Evolutionary conservation across 1,140 invertebrate genomes (phyloP), one percentile per base, ranked within the genome.

Genomic region (Drosophila chauvacae): DNA sequence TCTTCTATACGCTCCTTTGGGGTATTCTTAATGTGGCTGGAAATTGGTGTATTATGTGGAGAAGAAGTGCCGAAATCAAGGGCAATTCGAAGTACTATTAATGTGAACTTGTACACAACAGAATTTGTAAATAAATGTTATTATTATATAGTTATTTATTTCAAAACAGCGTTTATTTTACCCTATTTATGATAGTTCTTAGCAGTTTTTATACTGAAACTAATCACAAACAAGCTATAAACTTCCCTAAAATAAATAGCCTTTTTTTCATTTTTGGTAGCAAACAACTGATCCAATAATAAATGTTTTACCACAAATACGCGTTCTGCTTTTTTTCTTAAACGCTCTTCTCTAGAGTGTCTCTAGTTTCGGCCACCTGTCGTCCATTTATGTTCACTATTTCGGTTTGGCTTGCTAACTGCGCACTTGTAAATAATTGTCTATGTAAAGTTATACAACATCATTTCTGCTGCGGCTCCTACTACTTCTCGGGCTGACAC

Each of bases 391-490:
- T 35, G 6, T 37, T 7, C 42, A n/a, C 30, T 35, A 71, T 50
- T 72, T 51, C 23, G 42, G 33, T 55, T 65, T 63, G 71, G 59
- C 56, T 56, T 42, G 10, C 70, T 44, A 73, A 73, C 72, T 82
- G 84, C 63, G 84, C 84, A 83, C 84, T 90, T 88, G 69, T 78
- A 90, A 84, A 88, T 88, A 88, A 88, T 88, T 90, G 74, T 88
- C 81, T 81, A 90, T 90, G 85, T 85, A 85, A 84, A 88, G 74
- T 85, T 81, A 90, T 69, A 84, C 79, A 82, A 79, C 80, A 76
- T 71, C 30, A 42, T 41, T 42, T 56, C 50, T 44, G 53, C 50
- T 28, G 16, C 63, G 44, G 28, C 42, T 59, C 57, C 55, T 50
- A 20, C 35, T 37, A 42, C 39, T 58, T 59, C 57, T 37, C 26